These are phyloP conservation scores for Silurus lanzhouensis DNA, from an alignment of 2,797 vertebrate species.

Conservation along the genomic window DNA sequence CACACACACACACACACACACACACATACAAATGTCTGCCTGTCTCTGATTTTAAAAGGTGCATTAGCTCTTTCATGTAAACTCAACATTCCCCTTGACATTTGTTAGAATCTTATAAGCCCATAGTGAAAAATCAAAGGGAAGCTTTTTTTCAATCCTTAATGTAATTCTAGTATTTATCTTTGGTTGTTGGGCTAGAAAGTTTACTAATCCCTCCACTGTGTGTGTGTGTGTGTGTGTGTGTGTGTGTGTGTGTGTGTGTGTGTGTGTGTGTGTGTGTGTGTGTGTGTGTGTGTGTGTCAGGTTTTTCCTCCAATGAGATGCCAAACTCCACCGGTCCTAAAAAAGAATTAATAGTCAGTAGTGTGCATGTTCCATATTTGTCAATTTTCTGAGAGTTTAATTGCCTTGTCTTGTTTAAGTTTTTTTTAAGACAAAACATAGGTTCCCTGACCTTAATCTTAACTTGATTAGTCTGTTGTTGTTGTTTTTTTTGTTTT, in stretches of 20 bases:
- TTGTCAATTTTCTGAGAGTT: background rate
- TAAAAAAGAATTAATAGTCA: background rate
- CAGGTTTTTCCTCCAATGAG: background rate
- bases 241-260: slow-evolving; percentile 1
- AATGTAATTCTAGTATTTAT: slow-evolving; percentile 20
- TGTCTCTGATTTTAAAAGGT: background rate
- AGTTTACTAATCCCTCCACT: background rate
- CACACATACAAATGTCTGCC: background rate
- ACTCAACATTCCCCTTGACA: slow-evolving; percentile 50
- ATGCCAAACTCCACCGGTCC: background rate
- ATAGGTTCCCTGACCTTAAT: background rate
- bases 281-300: background rate
- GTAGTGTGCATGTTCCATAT: background rate
- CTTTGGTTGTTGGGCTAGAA: background rate
- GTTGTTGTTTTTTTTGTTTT: background rate
- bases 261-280: background rate
- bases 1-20: slow-evolving; percentile 6
- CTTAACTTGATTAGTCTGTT: background rate
- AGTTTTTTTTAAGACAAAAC: background rate
- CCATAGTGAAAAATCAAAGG: slow-evolving; percentile 46
- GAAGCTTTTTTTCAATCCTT: slow-evolving; percentile 34
- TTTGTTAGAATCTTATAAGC: slow-evolving; percentile 42
- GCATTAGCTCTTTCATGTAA: slow-evolving; percentile 44
- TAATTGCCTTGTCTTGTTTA: background rate
- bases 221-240: background rate